phyloP scores from a whole-genome alignment of 2,797 vertebrate genomes.

The Sebastiscus albofasciatus region DNA sequence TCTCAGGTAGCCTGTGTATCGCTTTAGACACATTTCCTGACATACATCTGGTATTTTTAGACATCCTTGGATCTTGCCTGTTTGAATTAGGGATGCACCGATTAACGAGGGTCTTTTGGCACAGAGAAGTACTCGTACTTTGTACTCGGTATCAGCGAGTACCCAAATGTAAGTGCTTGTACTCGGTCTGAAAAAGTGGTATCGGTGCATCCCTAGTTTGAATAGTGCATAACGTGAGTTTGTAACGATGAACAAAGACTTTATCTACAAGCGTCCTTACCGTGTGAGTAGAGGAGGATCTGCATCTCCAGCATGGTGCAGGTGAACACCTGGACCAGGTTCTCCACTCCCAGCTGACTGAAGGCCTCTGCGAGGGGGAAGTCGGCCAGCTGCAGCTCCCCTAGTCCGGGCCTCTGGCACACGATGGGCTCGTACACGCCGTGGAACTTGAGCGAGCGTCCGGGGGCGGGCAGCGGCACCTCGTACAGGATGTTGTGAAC shows the following conservation, averaged over 20 bases:
- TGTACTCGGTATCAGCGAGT: no score
- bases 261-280: slow-evolving; percentile 62
- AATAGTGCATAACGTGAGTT: neutral
- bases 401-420: slow-evolving; percentile 91
- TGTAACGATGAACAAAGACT: neutral
- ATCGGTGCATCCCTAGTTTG: no score
- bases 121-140: no score
- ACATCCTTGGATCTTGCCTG: no score
- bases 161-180: no score
- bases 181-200: no score
- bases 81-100: no score
- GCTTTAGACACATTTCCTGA: neutral
- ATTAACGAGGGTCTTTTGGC: no score
- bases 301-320: slow-evolving; percentile 96
- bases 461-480: slow-evolving; percentile 90
- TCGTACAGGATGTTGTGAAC: slow-evolving; percentile 94
- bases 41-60: no score
- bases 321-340: slow-evolving; percentile 93
- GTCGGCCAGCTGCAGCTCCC: slow-evolving; percentile 90
- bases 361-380: slow-evolving; percentile 89
- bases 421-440: slow-evolving; percentile 91
- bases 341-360: slow-evolving; percentile 89
- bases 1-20: neutral
- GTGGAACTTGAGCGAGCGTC: slow-evolving; percentile 92
- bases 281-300: slow-evolving; percentile 94